These are phyloP conservation scores for Hystrix brachyura DNA, from an alignment of 2,113 vertebrate genomes.

Conservation along the genomic window DNA sequence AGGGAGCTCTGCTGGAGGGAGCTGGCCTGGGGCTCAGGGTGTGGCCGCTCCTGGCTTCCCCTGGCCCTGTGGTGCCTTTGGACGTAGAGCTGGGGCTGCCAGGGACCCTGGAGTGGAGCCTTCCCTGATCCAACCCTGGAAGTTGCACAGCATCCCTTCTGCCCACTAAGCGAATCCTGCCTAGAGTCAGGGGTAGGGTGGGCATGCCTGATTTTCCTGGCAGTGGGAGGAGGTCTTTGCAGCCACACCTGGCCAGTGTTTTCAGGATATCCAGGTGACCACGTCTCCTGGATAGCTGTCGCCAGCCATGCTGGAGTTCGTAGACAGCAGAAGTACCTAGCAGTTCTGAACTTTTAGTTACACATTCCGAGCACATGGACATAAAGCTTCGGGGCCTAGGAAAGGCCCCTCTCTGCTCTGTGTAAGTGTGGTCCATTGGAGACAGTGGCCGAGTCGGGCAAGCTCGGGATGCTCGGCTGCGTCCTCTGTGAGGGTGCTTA, in stretches of 20 bases:
- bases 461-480: accelerated
- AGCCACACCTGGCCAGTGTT: background rate
- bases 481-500: accelerated
- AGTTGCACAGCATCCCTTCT: background rate
- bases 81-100: no score
- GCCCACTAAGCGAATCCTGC: background rate
- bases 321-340: accelerated
- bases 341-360: background rate
- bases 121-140: background rate
- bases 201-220: background rate
- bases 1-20: background rate
- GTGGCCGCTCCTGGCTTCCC: background rate
- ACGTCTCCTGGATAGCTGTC: accelerated
- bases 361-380: background rate
- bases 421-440: background rate
- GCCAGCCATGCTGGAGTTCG: accelerated
- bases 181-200: background rate
- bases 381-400: background rate
- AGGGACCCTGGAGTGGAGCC: background rate
- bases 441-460: no score
- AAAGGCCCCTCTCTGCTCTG: background rate
- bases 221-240: background rate
- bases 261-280: background rate
- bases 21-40: background rate
- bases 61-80: background rate